Conservation (phyloP, 2,888 invertebrate genomes). For the Brassicogethes aeneus region DNA sequence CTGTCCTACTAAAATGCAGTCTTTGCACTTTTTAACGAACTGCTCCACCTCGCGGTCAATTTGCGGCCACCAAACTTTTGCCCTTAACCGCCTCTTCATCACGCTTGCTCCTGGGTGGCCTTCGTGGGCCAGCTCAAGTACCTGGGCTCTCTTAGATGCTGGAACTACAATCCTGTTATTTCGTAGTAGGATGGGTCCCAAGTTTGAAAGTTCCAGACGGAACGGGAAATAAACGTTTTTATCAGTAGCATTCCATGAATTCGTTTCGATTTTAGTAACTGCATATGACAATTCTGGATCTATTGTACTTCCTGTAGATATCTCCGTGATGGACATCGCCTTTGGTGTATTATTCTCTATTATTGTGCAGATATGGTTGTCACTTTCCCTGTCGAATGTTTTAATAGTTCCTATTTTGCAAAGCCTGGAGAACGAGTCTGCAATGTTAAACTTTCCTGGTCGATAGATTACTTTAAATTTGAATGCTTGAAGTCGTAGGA, state of each 20-base stretch:
- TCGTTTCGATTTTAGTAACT: conserved; percentile 2
- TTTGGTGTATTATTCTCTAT: conserved; percentile 6
- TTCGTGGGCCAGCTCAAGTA: conserved; percentile 17
- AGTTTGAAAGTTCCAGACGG: conserved; percentile 3
- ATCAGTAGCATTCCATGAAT: conserved; percentile 5
- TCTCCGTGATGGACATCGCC: conserved; percentile 5
- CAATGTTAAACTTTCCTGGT: conserved; percentile 19
- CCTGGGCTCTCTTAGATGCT: conserved; percentile 4
- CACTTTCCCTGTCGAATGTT: conserved; percentile 6
- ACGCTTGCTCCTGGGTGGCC: conserved; percentile 18
- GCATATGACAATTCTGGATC: conserved; percentile 3
- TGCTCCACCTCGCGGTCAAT: conserved; percentile 14
- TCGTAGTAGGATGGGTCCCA: conserved; percentile 6
- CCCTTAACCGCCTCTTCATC: conserved; percentile 17
- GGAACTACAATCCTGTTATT: conserved; percentile 16
- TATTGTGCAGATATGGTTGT: conserved; percentile 4
- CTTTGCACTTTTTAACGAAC: conserved; percentile 13
- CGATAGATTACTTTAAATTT: conserved; percentile 17
- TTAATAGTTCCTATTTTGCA: conserved; percentile 2
- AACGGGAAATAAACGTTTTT: conserved; percentile 9
- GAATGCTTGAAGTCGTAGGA: conserved; percentile 16
- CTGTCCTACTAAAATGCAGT: too few species aligned
- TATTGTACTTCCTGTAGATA: conserved; percentile 2
- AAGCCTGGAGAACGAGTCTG: conserved; percentile 19
- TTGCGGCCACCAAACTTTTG: conserved; percentile 20